Evolutionary conservation across 2,888 invertebrate species (phyloP), one percentile per base, ranked within the genome.

Genomic region (Oasisia sp.): DNA sequence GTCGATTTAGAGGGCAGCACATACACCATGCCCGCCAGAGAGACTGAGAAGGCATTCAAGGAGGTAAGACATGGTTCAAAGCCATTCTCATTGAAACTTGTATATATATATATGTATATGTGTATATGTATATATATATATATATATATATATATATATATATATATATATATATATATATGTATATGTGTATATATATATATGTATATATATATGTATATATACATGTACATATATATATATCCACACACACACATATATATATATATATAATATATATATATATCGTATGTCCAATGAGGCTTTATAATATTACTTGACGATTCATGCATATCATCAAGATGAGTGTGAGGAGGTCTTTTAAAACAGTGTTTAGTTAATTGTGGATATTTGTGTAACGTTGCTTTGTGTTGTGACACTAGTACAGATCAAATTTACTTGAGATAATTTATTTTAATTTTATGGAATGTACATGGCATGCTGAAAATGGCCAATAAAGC

Each of bases 1-100:
- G 94, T 94, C 32, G 95, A 95, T 91, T 92, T 96, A 91, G 95
- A 95, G 92, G 94, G 95, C 45, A 94, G 94, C 44, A 32, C 32
- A n/a, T 90, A 90, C 32, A 32, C 32, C 90, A 7, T 90, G 27
- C 90, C 44, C 5, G 44, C 44, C 38, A n/a, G 90, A 32, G 90
- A 90, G 27, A 14, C 90, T 27, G 74, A 74, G 74, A 74, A 74
- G 74, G 74, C 74, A n/a, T 74, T 74, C 74, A 74, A 32, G 32
- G 38, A 90, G 90, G 38, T 90, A 19, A 90, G 90, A 38, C 27
- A 19, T 44, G 32, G 5, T 90, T 90, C 32, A 19, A 32, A 8
- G 14, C 19, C 90, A 27, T 74, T 74, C 74, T 74, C 27, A 74
- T 27, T 27, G 74, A 74, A 74, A 74, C 27, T 74, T 27, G 7